These are phyloP conservation scores for Cephalopterus ornatus DNA, from an alignment of 2,113 vertebrate species.

Conservation along the genomic window DNA sequence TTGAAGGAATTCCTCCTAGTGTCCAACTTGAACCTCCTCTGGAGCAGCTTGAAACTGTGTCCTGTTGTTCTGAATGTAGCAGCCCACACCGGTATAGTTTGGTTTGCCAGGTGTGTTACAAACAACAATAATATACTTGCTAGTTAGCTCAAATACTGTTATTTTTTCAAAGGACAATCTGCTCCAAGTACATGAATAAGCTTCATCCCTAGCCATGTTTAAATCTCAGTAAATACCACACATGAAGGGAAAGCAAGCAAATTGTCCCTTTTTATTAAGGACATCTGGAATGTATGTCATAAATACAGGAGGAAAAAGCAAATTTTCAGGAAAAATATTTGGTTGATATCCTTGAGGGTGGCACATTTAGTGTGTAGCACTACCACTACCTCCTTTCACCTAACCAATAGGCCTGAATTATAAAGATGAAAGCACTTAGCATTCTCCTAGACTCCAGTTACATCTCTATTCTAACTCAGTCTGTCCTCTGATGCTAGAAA, in stretches of 20 bases:
- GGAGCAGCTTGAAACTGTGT: not conserved
- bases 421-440: not conserved
- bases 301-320: not conserved
- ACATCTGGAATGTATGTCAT: not conserved
- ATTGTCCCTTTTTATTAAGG: not conserved
- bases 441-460: not conserved
- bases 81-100: not conserved
- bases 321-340: not conserved
- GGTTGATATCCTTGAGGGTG: not conserved
- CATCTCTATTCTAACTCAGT: not conserved
- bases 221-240: not conserved
- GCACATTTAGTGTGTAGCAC: not conserved
- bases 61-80: not conserved
- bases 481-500: not conserved
- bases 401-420: not conserved
- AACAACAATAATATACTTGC: not conserved
- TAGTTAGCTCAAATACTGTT: not conserved
- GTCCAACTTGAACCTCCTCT: not conserved
- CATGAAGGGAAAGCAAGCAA: not conserved
- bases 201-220: not conserved
- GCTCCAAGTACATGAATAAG: not conserved
- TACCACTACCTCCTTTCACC: not conserved
- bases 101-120: not conserved
- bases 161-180: not conserved
- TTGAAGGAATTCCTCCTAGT: not conserved